Evolutionary conservation across 2,888 invertebrate species (phyloP).

Genomic region (Steinernema hermaphroditum): DNA sequence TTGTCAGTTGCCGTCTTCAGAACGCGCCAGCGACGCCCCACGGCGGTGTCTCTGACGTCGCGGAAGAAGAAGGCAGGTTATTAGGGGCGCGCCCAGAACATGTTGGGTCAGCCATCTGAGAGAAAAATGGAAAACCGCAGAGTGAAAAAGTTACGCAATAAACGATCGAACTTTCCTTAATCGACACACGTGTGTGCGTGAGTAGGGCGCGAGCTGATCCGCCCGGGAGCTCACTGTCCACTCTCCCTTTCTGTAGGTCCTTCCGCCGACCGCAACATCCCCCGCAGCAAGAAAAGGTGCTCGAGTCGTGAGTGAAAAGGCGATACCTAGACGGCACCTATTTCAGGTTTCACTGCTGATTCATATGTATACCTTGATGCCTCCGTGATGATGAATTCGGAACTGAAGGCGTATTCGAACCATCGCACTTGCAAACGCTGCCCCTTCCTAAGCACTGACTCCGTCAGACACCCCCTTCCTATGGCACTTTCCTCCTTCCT

Average conservation of each 20-base stretch:
- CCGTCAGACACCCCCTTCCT: not conserved
- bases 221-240: not conserved
- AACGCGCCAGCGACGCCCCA: not conserved
- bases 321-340: not conserved
- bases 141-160: conserved; percentile 30
- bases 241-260: not conserved
- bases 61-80: conserved; percentile 17
- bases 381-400: conserved; percentile 23
- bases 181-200: conserved; percentile 27
- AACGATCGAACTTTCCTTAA: conserved; percentile 25
- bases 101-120: conserved; percentile 24
- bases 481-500: not conserved
- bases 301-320: not conserved
- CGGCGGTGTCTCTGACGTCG: not conserved
- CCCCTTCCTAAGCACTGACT: no score
- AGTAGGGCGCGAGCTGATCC: conserved; percentile 29
- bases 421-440: not conserved
- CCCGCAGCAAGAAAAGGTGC: no score
- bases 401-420: not conserved
- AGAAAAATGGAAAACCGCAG: conserved; percentile 27
- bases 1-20: not conserved
- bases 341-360: conserved; percentile 24
- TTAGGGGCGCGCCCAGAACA: conserved; percentile 31
- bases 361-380: conserved; percentile 24
- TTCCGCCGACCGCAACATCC: no score